A percentile compares a stretch with the other conserved stretches of the same genome.
Evolutionary conservation across 2,113 vertebrate species (phyloP).

Genomic region (Mobula birostris): DNA sequence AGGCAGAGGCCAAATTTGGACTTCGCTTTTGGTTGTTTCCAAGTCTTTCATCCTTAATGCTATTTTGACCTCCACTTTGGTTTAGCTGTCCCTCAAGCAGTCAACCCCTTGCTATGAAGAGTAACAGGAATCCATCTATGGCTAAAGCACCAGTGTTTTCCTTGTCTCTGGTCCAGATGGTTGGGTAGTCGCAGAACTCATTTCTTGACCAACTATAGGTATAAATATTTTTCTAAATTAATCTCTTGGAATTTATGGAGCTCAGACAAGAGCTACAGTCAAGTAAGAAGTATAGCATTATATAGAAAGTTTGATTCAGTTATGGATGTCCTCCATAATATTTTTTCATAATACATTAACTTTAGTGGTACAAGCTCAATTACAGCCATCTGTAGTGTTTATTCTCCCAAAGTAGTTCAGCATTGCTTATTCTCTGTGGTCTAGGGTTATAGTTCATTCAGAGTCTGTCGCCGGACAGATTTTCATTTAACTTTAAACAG

Average conservation of each 20-base stretch:
- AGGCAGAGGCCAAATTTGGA: not conserved
- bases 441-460: not conserved
- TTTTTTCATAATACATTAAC: not conserved
- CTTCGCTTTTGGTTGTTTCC: not conserved
- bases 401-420: not conserved
- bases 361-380: not conserved
- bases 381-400: not conserved
- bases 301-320: not conserved
- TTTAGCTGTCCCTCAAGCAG: not conserved
- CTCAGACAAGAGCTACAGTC: not conserved
- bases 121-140: not conserved
- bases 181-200: not conserved
- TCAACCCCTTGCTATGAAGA: not conserved
- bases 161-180: not conserved
- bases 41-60: not conserved
- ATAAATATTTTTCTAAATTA: not conserved
- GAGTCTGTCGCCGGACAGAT: not conserved
- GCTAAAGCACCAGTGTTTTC: not conserved
- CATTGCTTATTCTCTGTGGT: not conserved
- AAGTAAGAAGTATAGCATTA: not conserved
- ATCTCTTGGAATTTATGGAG: not conserved
- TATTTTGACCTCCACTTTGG: not conserved
- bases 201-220: not conserved
- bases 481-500: constrained; percentile 31
- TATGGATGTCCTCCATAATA: not conserved